These are phyloP conservation scores for Peromyscus attwateri DNA, from an alignment of 2,797 vertebrate genomes.

Conservation along the genomic window DNA sequence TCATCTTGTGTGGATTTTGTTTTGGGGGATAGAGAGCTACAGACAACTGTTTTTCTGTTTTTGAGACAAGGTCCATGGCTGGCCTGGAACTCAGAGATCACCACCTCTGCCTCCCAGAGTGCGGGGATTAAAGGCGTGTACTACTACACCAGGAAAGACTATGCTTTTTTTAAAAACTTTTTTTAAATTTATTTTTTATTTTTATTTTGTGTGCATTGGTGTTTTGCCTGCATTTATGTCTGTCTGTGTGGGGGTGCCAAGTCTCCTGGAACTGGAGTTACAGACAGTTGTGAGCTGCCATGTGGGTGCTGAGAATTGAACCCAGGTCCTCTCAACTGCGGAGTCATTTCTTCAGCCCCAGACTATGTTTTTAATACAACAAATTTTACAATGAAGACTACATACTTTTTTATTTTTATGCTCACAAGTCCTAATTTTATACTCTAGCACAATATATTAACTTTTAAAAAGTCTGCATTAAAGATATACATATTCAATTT, in stretches of 20 bases:
- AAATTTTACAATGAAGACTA: not conserved
- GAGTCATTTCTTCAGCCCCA: not conserved
- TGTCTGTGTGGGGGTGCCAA: not conserved
- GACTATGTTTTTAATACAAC: not conserved
- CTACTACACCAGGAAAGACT: not conserved
- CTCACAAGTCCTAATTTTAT: conserved; percentile 47
- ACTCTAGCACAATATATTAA: conserved; percentile 56
- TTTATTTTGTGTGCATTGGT: not conserved
- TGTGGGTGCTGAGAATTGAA: not conserved
- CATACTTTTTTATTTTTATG: conserved; percentile 44
- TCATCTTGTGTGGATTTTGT: not conserved
- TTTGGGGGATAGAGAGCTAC: not conserved
- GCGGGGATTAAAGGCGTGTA: not conserved
- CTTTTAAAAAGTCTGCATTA: conserved; percentile 64
- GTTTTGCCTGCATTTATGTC: not conserved
- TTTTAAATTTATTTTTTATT: not conserved
- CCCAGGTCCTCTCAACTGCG: not conserved
- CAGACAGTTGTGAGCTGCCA: not conserved
- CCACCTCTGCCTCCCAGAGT: not conserved
- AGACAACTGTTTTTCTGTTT: not conserved
- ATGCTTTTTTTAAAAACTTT: not conserved
- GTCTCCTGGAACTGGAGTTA: not conserved
- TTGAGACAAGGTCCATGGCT: not conserved
- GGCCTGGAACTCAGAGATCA: not conserved
- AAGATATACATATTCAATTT: conserved; percentile 56